These are phyloP conservation scores for Hyla sarda DNA, from an alignment of 2,113 vertebrate genomes.

Conservation along the genomic window DNA sequence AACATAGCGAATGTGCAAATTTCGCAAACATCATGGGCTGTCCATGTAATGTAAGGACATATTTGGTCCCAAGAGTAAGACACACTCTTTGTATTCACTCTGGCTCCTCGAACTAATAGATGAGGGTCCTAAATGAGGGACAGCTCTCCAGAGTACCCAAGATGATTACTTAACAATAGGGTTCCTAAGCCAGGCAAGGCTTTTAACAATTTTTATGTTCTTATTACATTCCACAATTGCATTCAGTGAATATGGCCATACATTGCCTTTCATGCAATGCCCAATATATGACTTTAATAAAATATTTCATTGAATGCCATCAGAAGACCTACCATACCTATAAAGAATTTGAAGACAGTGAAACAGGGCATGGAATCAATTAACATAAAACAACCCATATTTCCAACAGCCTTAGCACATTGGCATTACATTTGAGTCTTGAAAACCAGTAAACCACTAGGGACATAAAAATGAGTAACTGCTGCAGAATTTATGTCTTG, in stretches of 20 bases:
- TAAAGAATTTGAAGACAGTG: not conserved
- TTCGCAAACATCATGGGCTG: too few relatives aligned
- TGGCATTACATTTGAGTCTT: not conserved
- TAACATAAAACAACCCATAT: constrained; percentile 13
- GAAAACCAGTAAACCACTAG: constrained; percentile 2
- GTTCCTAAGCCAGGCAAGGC: not conserved
- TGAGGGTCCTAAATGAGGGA: not conserved
- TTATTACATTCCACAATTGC: not conserved
- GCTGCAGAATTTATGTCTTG: constrained; percentile 24
- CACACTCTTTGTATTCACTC: not conserved
- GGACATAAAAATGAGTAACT: constrained; percentile 39
- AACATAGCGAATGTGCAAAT: too few relatives aligned
- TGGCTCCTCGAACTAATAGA: not conserved
- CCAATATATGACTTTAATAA: not conserved
- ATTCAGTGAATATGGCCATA: not conserved
- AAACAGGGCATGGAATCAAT: not conserved
- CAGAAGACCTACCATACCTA: not conserved
- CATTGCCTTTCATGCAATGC: not conserved
- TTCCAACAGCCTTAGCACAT: not conserved
- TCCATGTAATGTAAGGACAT: not conserved
- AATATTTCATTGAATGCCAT: not conserved
- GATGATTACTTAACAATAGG: not conserved
- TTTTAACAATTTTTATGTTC: not conserved
- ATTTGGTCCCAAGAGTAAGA: not conserved
- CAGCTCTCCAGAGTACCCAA: not conserved